These are phyloP conservation scores for Tetranychus piercei DNA, from an alignment of 2,888 invertebrate genomes.

Conservation along the genomic window DNA sequence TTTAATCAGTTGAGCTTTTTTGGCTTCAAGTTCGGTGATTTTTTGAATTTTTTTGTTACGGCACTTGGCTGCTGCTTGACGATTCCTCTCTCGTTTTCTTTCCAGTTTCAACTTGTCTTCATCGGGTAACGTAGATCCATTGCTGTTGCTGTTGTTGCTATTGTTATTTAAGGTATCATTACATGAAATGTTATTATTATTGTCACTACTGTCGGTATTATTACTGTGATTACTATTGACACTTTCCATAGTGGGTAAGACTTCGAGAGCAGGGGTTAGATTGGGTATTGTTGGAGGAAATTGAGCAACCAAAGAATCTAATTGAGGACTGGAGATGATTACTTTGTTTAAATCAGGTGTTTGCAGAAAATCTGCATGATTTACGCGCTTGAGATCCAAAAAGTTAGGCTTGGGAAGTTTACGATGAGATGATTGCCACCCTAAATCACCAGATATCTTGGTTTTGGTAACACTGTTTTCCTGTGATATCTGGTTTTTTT, in stretches of 20 bases:
- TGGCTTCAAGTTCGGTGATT: constrained; percentile 2
- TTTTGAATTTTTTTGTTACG: constrained; percentile 7
- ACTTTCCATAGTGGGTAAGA: background rate
- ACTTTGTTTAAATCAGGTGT: background rate
- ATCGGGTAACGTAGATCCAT: background rate
- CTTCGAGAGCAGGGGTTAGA: background rate
- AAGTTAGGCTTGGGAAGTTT: background rate
- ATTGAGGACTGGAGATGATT: background rate
- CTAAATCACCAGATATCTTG: background rate
- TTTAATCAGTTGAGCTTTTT: background rate
- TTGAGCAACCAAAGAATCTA: background rate
- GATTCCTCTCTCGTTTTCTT: constrained; percentile 4
- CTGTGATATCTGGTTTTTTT: background rate
- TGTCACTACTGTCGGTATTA: background rate
- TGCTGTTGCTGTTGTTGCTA: background rate
- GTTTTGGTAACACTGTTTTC: background rate
- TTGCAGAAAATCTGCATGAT: background rate
- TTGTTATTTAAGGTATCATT: background rate
- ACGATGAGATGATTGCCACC: background rate
- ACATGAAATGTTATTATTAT: background rate
- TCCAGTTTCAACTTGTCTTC: constrained; percentile 6
- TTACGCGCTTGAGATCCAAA: background rate
- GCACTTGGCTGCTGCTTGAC: constrained; percentile 6
- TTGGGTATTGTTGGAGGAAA: background rate
- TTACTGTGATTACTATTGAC: background rate